Conservation (phyloP, 2,113 vertebrate genomes). For the Alligator mississippiensis region DNA sequence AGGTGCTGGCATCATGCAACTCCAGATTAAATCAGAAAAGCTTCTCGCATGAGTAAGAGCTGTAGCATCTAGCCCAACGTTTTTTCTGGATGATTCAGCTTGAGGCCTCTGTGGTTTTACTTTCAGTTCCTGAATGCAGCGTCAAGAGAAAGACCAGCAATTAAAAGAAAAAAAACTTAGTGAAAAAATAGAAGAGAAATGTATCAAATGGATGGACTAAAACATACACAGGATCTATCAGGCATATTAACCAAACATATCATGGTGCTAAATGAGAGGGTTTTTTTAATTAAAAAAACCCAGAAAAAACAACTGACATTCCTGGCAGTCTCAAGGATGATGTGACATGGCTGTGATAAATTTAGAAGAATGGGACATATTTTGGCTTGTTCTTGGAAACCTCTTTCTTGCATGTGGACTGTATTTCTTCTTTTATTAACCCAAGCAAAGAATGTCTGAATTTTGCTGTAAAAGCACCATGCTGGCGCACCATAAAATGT, state of each 20-base stretch:
- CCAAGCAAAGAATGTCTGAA: slow-evolving; percentile 78
- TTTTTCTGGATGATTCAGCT: slow-evolving; percentile 64
- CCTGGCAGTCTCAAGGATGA: slow-evolving; percentile 75
- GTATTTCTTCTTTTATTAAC: slow-evolving; percentile 80
- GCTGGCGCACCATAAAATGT: slow-evolving; percentile 73
- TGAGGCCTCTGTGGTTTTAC: slow-evolving; percentile 11
- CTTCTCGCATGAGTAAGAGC: slow-evolving; percentile 6
- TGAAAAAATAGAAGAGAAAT: slow-evolving; percentile 66
- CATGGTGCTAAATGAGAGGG: slow-evolving; percentile 66
- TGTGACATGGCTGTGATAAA: slow-evolving; percentile 77
- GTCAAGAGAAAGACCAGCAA: slow-evolving; percentile 38
- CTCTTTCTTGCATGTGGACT: slow-evolving; percentile 76
- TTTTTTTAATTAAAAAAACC: slow-evolving; percentile 77
- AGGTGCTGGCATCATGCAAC: slow-evolving; percentile 8
- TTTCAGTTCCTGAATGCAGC: slow-evolving; percentile 39
- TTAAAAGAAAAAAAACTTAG: slow-evolving; percentile 71
- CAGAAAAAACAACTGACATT: slow-evolving; percentile 68
- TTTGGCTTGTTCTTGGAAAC: slow-evolving; percentile 75
- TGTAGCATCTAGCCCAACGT: background rate
- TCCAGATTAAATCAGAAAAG: background rate
- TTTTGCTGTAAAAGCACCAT: slow-evolving; percentile 74
- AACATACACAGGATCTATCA: slow-evolving; percentile 80
- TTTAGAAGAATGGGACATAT: slow-evolving; percentile 77
- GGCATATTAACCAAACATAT: slow-evolving; percentile 75
- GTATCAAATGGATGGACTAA: slow-evolving; percentile 71